Conservation (phyloP, 2,888 invertebrate species). For the Sphaeridia pumilis region DNA sequence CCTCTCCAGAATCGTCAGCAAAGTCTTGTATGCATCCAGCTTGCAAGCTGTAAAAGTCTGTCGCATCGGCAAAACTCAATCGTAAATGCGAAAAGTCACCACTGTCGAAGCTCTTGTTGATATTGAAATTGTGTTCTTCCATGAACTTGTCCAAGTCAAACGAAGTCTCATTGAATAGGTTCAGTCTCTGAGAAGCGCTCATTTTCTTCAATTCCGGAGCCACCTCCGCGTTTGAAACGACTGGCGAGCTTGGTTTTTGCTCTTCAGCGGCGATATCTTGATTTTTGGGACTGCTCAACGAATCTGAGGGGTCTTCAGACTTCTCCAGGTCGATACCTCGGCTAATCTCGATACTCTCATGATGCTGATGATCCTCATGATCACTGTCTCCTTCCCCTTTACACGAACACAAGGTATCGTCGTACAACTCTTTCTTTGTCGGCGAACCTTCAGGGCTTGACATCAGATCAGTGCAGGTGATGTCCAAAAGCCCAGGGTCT, state of each 20-base stretch:
- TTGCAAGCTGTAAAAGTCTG: slow-evolving; percentile 7
- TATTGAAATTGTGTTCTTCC: neutral
- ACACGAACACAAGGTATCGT: slow-evolving; percentile 4
- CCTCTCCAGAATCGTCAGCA: slow-evolving; percentile 2
- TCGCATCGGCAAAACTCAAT: slow-evolving; percentile 9
- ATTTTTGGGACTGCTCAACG: neutral
- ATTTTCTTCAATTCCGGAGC: neutral
- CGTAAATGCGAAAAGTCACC: neutral
- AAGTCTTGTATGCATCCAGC: slow-evolving; percentile 5
- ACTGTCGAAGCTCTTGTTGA: neutral
- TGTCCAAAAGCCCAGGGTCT: slow-evolving; percentile 7
- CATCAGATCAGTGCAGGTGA: slow-evolving; percentile 10
- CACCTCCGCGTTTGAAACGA: too few species aligned
- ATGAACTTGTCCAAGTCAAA: neutral
- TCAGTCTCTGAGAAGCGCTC: neutral
- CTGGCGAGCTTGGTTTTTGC: too few species aligned
- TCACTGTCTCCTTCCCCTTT: slow-evolving; percentile 2
- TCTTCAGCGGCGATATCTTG: too few species aligned
- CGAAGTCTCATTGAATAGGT: slow-evolving; percentile 3
- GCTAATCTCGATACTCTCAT: neutral
- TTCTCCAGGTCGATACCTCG: slow-evolving; percentile 1
- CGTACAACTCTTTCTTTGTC: neutral
- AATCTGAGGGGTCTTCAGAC: neutral
- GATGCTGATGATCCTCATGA: neutral
- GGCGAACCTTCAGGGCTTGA: slow-evolving; percentile 4